Evolutionary conservation across 2,113 vertebrate genomes (phyloP).

Genomic region (Tautogolabrus adspersus): DNA sequence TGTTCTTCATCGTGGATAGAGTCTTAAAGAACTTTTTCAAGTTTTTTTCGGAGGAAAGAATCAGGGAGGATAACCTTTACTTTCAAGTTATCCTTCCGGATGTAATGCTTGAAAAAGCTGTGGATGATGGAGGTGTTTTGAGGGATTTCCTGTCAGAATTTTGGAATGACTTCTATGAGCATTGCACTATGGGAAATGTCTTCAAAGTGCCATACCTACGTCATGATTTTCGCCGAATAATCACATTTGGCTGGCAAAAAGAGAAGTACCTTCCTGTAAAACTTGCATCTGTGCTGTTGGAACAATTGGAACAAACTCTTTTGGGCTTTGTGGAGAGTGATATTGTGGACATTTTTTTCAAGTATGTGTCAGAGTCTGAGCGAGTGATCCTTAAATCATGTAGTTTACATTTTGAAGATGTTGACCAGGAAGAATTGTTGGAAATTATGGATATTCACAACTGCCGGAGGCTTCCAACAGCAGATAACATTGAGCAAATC

Average conservation of each 20-base stretch:
- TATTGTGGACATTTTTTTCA: too few relatives aligned
- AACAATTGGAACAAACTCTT: too few relatives aligned
- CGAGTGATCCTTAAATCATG: too few relatives aligned
- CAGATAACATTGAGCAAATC: too few relatives aligned
- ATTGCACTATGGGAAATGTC: constrained; percentile 50
- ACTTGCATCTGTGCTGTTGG: constrained; percentile 25
- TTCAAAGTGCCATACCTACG: constrained; percentile 42
- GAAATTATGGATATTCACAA: too few relatives aligned
- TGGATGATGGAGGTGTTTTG: constrained; percentile 37
- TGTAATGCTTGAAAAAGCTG: constrained; percentile 35
- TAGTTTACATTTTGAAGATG: too few relatives aligned
- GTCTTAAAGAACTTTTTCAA: constrained; percentile 36
- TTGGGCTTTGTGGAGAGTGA: too few relatives aligned
- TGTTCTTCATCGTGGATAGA: constrained; percentile 15
- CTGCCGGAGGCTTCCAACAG: too few relatives aligned
- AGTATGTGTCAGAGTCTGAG: too few relatives aligned
- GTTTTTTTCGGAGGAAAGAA: constrained; percentile 43
- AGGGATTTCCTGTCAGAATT: constrained; percentile 43
- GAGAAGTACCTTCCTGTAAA: constrained; percentile 39
- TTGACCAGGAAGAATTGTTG: too few relatives aligned
- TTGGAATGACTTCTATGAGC: constrained; percentile 54
- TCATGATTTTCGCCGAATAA: constrained; percentile 46
- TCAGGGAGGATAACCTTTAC: constrained; percentile 15
- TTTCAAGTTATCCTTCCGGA: constrained; percentile 21
- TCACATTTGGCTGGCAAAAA: constrained; percentile 47